A percentile compares a stretch with the other conserved stretches of the same genome.
phyloP scores from a whole-genome alignment of 2,113 vertebrate genomes.

The Megaleporinus macrocephalus region DNA sequence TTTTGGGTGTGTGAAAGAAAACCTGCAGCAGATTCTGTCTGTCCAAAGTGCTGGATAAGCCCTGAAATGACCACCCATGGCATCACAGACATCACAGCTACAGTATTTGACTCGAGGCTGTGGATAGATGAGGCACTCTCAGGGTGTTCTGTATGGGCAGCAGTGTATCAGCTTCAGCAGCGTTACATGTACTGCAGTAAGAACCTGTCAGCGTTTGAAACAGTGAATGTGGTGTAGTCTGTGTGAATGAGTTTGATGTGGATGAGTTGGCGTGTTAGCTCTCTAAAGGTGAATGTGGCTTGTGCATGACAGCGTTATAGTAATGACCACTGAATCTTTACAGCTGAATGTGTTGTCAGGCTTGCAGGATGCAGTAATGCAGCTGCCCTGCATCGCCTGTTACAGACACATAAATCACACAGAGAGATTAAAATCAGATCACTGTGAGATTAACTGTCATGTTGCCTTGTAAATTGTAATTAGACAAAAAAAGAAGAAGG shows the following conservation, averaged over 20 bases:
- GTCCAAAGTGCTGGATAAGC: background rate
- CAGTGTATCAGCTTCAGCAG: background rate
- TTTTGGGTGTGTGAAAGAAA: background rate
- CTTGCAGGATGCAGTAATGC: background rate
- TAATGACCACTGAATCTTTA: background rate
- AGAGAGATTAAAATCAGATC: slow-evolving; percentile 75
- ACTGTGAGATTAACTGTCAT: slow-evolving; percentile 71
- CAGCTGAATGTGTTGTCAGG: slow-evolving; percentile 6
- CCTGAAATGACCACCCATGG: background rate
- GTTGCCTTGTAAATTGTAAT: slow-evolving; percentile 66
- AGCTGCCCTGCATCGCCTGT: slow-evolving; percentile 36
- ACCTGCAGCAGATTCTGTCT: background rate
- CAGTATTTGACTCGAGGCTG: slow-evolving; percentile 6
- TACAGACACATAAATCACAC: slow-evolving; percentile 56
- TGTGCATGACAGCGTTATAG: background rate
- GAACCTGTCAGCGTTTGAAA: background rate
- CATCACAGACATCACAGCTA: slow-evolving; percentile 14
- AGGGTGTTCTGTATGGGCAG: background rate
- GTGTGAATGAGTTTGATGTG: slow-evolving; percentile 3
- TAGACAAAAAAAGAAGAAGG: background rate
- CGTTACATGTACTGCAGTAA: background rate
- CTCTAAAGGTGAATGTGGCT: background rate
- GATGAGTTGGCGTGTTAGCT: background rate
- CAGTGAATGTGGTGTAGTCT: background rate
- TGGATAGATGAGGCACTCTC: background rate